phyloP scores from a whole-genome alignment of 2,113 vertebrate genomes.

The Scolopax mira region DNA sequence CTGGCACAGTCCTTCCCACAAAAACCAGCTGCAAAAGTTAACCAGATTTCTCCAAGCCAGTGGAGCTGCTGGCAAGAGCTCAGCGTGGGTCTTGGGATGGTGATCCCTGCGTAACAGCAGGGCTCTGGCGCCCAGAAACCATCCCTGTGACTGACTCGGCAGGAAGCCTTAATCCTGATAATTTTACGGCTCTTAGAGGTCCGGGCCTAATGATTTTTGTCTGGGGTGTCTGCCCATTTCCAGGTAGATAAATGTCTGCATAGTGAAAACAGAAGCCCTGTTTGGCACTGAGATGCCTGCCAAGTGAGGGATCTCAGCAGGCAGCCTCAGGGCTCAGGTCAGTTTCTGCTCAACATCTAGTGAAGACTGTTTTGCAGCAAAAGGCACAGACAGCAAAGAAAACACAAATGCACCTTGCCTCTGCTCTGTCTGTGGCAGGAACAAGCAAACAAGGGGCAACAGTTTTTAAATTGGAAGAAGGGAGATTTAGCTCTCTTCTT shows the following conservation, averaged over 20 bases:
- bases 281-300: background rate
- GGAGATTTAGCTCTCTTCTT: too few species aligned
- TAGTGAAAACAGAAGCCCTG: background rate
- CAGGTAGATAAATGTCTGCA: background rate
- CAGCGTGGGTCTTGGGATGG: accelerated
- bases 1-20: background rate
- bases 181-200: background rate
- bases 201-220: constrained; percentile 11
- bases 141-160: background rate
- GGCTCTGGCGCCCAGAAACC: background rate
- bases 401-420: background rate
- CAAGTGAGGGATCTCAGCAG: background rate
- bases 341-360: background rate
- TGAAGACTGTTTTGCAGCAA: background rate
- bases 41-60: background rate
- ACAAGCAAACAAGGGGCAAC: too few species aligned
- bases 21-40: background rate
- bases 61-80: background rate
- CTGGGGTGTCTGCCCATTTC: constrained; percentile 11
- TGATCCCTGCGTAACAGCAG: background rate
- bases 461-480: too few species aligned
- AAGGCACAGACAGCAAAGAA: background rate
- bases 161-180: constrained; percentile 10
- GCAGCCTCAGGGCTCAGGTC: background rate
- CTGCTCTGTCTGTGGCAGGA: background rate